Evolutionary conservation across 2,113 vertebrate species (phyloP).

Genomic region (Mastomys natalensis): DNA sequence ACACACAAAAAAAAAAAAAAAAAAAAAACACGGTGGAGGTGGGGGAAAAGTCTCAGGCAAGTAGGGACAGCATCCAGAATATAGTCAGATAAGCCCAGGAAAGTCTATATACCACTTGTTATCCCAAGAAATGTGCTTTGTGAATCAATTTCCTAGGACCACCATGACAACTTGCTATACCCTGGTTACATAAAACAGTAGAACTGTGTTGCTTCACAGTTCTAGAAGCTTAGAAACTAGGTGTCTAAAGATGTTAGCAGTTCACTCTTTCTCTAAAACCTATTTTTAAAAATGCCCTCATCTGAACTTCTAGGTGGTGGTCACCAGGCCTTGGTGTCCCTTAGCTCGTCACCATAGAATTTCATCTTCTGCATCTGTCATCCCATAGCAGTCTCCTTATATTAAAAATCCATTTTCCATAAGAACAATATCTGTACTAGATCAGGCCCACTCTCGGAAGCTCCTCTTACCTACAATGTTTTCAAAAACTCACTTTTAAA

Average conservation of each 20-base stretch:
- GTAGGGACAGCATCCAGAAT: not conserved
- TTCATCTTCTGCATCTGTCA: not conserved
- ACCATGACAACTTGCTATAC: not conserved
- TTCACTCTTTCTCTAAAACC: not conserved
- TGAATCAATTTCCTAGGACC: not conserved
- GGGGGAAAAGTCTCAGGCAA: not conserved
- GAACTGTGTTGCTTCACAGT: not conserved
- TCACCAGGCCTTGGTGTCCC: not conserved
- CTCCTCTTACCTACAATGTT: not conserved
- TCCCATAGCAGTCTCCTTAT: not conserved
- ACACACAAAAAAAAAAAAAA: too few species aligned
- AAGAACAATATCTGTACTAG: not conserved
- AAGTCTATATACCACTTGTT: not conserved
- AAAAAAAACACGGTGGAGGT: rapidly evolving
- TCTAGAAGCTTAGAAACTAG: not conserved
- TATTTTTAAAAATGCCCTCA: not conserved
- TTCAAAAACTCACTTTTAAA: constrained; percentile 14
- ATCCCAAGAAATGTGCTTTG: not conserved
- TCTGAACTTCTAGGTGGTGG: not conserved
- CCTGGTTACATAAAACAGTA: not conserved
- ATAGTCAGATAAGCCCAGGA: not conserved
- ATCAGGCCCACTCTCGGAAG: not conserved
- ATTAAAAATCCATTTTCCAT: not conserved
- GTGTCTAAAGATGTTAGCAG: not conserved
- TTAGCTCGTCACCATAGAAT: not conserved